Conservation (phyloP, 2,888 invertebrate genomes). For the Ceramica pisi region DNA sequence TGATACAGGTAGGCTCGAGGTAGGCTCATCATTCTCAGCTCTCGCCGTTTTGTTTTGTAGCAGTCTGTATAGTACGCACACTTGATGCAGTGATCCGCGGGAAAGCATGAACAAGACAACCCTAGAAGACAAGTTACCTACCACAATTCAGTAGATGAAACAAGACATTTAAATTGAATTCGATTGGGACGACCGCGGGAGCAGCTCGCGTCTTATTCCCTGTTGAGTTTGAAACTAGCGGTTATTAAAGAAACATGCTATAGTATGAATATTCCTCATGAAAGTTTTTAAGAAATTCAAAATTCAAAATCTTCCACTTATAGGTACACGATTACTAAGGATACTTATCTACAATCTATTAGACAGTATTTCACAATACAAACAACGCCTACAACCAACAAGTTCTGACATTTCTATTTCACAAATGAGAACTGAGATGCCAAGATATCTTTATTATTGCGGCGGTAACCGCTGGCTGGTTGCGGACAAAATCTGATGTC, state of each 20-base stretch:
- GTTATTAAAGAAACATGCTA: background rate
- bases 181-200: too few relatives aligned
- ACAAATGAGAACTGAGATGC: slow-evolving; percentile 40
- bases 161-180: too few relatives aligned
- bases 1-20: too few relatives aligned
- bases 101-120: too few relatives aligned
- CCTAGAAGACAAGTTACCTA: too few relatives aligned
- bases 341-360: background rate
- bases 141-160: too few relatives aligned
- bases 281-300: background rate
- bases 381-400: slow-evolving; percentile 13
- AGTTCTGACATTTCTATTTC: slow-evolving; percentile 34
- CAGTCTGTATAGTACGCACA: too few relatives aligned
- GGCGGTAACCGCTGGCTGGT: slow-evolving; percentile 7
- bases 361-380: slow-evolving; percentile 16
- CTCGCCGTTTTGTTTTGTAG: too few relatives aligned
- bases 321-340: background rate
- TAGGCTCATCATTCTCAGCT: too few relatives aligned
- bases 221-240: background rate
- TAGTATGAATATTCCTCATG: background rate
- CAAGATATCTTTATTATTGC: slow-evolving; percentile 39
- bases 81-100: too few relatives aligned
- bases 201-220: too few relatives aligned
- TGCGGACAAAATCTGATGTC: slow-evolving; percentile 43
- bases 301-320: background rate